These are phyloP conservation scores for Gymnarchus niloticus DNA, from an alignment of 2,113 vertebrate species.

Conservation along the genomic window DNA sequence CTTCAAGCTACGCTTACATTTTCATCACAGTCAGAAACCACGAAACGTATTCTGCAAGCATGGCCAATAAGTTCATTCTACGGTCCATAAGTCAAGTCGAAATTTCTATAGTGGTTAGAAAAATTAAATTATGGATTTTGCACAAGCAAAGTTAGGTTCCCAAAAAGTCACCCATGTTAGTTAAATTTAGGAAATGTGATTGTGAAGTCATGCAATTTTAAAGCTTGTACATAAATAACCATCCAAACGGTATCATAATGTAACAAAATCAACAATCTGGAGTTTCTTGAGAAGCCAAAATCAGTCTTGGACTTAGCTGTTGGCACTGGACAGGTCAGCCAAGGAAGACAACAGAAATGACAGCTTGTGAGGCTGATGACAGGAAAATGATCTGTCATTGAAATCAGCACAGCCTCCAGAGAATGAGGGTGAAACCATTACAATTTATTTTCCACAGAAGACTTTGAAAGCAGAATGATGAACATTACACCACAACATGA, in stretches of 20 bases:
- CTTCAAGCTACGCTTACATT: slow-evolving; percentile 12
- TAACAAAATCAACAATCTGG: neutral
- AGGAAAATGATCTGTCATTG: neutral
- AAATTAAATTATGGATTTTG: neutral
- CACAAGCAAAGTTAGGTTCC: neutral
- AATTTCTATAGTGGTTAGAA: neutral
- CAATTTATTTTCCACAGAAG: neutral
- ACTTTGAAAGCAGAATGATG: neutral
- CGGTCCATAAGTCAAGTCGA: neutral
- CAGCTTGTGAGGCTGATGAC: too few relatives aligned
- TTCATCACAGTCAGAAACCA: neutral
- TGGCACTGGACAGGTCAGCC: neutral
- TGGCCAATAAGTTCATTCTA: neutral
- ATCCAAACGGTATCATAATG: neutral
- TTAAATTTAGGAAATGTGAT: too few relatives aligned
- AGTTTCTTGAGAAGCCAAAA: neutral
- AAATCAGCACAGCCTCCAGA: neutral
- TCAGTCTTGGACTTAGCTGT: neutral
- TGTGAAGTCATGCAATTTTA: neutral
- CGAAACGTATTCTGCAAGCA: neutral
- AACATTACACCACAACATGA: neutral
- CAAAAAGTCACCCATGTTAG: too few relatives aligned
- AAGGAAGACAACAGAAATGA: neutral
- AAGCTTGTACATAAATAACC: neutral
- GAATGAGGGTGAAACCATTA: neutral